Base-by-base conservation (phyloP, 2,888 invertebrate genomes). In the Drosophila acutilabella region DNA sequence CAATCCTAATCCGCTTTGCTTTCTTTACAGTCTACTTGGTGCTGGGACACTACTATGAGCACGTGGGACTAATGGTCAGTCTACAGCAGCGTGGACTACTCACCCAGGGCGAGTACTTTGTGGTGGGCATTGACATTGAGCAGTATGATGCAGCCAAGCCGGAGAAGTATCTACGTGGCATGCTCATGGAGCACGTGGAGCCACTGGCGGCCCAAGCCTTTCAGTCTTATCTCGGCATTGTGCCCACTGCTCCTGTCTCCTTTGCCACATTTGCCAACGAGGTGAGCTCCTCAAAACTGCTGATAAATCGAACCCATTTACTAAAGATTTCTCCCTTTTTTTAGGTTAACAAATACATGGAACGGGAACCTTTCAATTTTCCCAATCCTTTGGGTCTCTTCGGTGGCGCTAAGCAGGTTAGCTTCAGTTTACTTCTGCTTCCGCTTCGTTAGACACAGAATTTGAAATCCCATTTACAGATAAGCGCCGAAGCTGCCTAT, bases 101-200 rank as follows among this genome's bases (percentile, higher is more conserved):
- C 69, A 95, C 96, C 79, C 95, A 95, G 89, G 96, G 98, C n/a
- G 97, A 98, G 90, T 98, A 98, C 91, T 98, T 97, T 91, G 98
- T 97, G 1, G 96, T 98, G 20, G 98, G 98, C 5, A 96, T 98
- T 6, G 97, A 97, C 89, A 95, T 97, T 13, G 97, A 97, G 80
- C 96, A 97, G 86, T 98, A 98, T 92, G 96, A 97, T 87, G 93
- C 94, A 2, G 93, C 94, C 20, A 94, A 95, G 65, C 97, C 98
- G 0, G 94, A 95, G 51, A 95, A 96, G 78, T 98, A 98, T 92
- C 93, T 98, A 23, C 94, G 95, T 54, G 97, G 97, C 11, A 94
- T 97, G 3, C 93, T 97, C 38, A 93, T 94, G 54, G 95, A 95
- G 51, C 88, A 87, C 65, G 87, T 81, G 44, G 89, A 95, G 50